phyloP scores from a whole-genome alignment of 1,140 invertebrate species.

The Drosophila mojavensis region DNA sequence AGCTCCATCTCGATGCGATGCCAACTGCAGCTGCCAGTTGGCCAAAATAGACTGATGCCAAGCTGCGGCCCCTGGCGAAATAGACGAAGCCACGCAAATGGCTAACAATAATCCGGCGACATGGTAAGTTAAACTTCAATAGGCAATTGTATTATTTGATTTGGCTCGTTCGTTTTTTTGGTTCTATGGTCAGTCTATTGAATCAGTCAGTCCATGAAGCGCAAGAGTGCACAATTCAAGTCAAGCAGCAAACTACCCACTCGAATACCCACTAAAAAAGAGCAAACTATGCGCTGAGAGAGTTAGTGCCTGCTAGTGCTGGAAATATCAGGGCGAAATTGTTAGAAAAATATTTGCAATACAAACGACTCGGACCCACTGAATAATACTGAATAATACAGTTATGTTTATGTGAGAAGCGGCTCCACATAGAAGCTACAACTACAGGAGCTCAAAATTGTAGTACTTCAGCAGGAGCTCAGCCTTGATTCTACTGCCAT shows the following conservation, averaged over 20 bases:
- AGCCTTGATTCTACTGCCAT: no score
- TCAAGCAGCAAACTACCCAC: conserved; percentile 26
- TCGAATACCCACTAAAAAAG: conserved; percentile 21
- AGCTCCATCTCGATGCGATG: conserved; percentile 18
- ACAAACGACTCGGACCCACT: no score
- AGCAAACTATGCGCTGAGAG: background rate
- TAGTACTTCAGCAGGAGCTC: no score
- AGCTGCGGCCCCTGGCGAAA: conserved; percentile 16
- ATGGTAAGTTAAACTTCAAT: conserved; percentile 74
- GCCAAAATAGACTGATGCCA: conserved; percentile 43
- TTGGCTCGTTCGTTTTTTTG: conserved; percentile 16
- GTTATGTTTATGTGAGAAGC: no score
- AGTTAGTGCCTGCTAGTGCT: background rate
- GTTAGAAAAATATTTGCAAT: no score
- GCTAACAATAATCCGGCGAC: conserved; percentile 64
- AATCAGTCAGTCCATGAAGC: conserved; percentile 40
- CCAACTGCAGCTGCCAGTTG: conserved; percentile 38
- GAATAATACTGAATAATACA: no score
- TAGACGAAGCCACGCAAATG: conserved; percentile 34
- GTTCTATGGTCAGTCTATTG: conserved; percentile 45
- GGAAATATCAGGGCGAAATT: no score
- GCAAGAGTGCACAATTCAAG: conserved; percentile 55
- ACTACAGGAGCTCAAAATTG: no score
- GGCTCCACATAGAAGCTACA: no score
- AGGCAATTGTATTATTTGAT: conserved; percentile 54